Evolutionary conservation across 2,888 invertebrate species (phyloP).

Genomic region (Tachina fera): DNA sequence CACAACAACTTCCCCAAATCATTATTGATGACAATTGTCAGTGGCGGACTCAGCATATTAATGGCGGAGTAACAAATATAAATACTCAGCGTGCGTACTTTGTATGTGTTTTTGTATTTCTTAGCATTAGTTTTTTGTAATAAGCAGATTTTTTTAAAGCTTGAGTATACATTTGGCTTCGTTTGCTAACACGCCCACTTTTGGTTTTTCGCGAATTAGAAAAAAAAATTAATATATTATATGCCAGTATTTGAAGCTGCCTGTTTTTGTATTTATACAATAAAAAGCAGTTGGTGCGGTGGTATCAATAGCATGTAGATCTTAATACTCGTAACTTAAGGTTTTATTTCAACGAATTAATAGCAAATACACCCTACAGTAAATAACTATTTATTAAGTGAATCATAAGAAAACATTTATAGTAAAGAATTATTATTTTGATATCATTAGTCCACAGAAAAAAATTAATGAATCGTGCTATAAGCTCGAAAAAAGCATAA

Average conservation of each 20-base stretch:
- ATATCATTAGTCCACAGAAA: too few species aligned
- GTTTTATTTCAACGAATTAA: constrained; percentile 6
- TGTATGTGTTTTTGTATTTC: neutral
- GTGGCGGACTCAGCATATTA: constrained; percentile 67
- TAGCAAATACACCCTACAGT: constrained; percentile 12
- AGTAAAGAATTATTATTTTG: too few species aligned
- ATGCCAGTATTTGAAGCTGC: constrained; percentile 1
- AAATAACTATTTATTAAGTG: neutral
- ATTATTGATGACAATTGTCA: constrained; percentile 72
- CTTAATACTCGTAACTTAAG: constrained; percentile 3
- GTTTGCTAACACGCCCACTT: constrained; percentile 65
- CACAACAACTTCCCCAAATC: constrained; percentile 67
- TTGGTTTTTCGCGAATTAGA: constrained; percentile 25
- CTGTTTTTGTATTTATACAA: constrained; percentile 26
- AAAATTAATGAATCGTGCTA: too few species aligned
- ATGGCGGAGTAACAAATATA: constrained; percentile 52
- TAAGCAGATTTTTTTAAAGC: neutral
- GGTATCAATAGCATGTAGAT: constrained; percentile 58
- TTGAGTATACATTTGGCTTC: constrained; percentile 42
- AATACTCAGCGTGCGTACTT: constrained; percentile 39
- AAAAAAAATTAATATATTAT: neutral
- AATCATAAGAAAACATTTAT: neutral
- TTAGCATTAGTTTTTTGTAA: constrained; percentile 19
- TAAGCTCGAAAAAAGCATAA: too few species aligned
- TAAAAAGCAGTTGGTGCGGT: constrained; percentile 16